A percentile compares a stretch with the other conserved stretches of the same genome.
phyloP scores from a whole-genome alignment of 2,113 vertebrate species.

The Myrmecophaga tridactyla region DNA sequence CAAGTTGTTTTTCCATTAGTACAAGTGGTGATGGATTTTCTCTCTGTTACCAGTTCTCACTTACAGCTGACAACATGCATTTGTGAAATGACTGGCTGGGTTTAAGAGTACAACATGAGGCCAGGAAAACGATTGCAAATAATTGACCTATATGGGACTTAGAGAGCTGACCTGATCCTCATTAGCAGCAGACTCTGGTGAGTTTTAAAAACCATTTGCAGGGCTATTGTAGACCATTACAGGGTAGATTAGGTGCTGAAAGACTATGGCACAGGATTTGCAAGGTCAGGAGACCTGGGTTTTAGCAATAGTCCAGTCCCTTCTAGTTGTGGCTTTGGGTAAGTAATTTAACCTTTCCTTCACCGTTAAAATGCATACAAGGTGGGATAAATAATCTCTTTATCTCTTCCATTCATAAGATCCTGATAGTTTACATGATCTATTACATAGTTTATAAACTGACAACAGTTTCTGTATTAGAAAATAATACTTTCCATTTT shows the following conservation, averaged over 20 bases:
- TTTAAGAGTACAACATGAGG: background rate
- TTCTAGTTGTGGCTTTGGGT: background rate
- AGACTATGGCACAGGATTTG: too few relatives aligned
- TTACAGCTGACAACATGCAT: background rate
- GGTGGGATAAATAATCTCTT: background rate
- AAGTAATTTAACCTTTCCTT: background rate
- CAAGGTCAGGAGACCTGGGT: background rate
- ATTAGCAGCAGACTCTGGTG: background rate
- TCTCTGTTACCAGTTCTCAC: background rate
- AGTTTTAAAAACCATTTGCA: background rate
- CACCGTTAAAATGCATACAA: background rate
- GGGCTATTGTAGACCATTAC: too few relatives aligned
- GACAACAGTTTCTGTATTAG: background rate
- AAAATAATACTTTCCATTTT: background rate
- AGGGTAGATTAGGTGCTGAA: background rate
- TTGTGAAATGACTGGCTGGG: slow-evolving; percentile 27
- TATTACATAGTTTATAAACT: background rate
- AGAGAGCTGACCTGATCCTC: background rate
- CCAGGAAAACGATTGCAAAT: background rate
- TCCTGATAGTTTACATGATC: background rate
- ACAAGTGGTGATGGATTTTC: background rate
- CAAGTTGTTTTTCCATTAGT: background rate
- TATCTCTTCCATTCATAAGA: background rate
- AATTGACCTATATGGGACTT: background rate
- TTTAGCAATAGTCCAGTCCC: background rate